Percentiles rank a stretch among this genome's conserved stretches.
Conservation (phyloP, 2,888 invertebrate genomes). For the Callosobruchus maculatus region DNA sequence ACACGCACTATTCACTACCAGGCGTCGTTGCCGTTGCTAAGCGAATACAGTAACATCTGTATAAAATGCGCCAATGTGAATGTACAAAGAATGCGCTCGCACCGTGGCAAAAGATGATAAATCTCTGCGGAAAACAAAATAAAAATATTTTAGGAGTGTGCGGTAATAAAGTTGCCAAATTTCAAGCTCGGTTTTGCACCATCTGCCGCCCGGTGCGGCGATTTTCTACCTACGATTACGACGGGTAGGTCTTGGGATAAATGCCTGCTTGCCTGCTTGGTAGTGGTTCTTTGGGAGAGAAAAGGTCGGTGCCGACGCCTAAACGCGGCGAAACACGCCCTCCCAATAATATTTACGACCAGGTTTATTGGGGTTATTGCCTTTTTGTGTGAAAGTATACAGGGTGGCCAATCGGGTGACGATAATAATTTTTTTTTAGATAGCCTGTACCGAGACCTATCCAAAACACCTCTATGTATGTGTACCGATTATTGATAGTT, state of each 20-base stretch:
- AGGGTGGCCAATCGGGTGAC: too few species aligned
- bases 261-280: background rate
- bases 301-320: background rate
- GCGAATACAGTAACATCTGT: too few species aligned
- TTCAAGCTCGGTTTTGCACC: background rate
- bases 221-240: background rate
- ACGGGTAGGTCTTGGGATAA: background rate
- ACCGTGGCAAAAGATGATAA: slow-evolving; percentile 26
- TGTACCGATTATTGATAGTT: too few species aligned
- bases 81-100: slow-evolving; percentile 17
- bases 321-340: background rate
- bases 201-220: background rate
- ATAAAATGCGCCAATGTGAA: background rate
- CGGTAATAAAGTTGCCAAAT: slow-evolving; percentile 22
- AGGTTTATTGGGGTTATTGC: background rate
- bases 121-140: slow-evolving; percentile 22
- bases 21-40: too few species aligned
- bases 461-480: too few species aligned
- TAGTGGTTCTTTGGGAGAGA: background rate
- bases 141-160: slow-evolving; percentile 18
- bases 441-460: too few species aligned
- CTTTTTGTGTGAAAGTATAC: background rate
- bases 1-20: too few species aligned
- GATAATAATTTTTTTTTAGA: too few species aligned
- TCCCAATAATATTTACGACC: background rate